A percentile compares a stretch with the other conserved stretches of the same genome.
Evolutionary conservation across 2,113 vertebrate genomes (phyloP).

Genomic region (Dasypus novemcinctus): DNA sequence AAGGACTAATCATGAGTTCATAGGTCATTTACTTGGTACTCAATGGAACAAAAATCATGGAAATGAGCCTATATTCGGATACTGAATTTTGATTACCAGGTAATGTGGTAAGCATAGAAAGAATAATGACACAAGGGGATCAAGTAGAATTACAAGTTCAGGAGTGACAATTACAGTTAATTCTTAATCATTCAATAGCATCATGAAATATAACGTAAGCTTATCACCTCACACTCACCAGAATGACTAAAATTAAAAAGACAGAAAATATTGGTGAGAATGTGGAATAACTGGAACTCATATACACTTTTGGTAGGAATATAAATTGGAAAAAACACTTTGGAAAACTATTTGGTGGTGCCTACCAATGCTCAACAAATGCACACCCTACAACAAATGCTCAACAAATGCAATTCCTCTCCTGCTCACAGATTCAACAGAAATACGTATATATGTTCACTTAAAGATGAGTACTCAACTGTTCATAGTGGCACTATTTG

Average conservation of each 20-base stretch:
- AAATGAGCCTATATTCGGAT: not conserved
- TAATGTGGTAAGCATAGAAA: not conserved
- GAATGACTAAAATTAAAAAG: not conserved
- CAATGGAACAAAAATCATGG: not conserved
- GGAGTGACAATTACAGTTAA: not conserved
- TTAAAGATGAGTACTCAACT: not conserved
- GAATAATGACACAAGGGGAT: not conserved
- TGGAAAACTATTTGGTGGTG: not conserved
- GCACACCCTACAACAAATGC: too few relatives aligned
- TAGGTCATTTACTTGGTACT: not conserved
- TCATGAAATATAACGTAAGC: not conserved
- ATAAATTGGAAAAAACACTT: not conserved
- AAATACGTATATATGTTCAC: not conserved
- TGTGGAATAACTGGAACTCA: not conserved
- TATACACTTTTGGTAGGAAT: not conserved
- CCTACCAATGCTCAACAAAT: not conserved
- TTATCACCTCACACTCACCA: not conserved
- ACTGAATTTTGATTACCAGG: not conserved
- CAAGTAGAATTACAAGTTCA: not conserved
- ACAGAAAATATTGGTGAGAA: not conserved
- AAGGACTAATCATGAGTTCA: not conserved
- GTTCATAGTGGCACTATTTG: not conserved
- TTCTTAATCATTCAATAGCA: not conserved
- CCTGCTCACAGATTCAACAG: too few relatives aligned
- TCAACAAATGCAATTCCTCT: not conserved